Conservation (phyloP, 2,888 invertebrate genomes). For the Digitonthophagus gazella region DNA sequence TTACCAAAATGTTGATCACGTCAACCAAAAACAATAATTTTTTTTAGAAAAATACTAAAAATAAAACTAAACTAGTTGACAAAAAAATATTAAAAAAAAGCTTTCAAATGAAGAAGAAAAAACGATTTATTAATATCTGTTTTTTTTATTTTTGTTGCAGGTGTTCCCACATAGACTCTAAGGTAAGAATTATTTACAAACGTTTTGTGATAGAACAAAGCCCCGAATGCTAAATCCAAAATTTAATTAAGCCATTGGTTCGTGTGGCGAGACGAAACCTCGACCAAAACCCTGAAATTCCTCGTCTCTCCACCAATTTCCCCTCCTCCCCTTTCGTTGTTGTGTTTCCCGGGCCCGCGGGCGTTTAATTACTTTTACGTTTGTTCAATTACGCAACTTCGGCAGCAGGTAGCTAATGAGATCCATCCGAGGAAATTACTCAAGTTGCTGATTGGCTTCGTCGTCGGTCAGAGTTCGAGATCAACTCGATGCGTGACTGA, state of each 20-base stretch:
- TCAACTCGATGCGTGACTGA: neutral
- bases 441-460: neutral
- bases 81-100: too few species aligned
- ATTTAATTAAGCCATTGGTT: slow-evolving; percentile 1
- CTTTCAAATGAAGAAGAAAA: too few species aligned
- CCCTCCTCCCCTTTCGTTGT: neutral
- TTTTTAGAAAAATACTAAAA: too few species aligned
- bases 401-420: neutral
- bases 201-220: too few species aligned
- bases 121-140: too few species aligned
- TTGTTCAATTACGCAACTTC: slow-evolving; percentile 8
- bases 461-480: neutral
- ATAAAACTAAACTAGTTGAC: too few species aligned
- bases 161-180: too few species aligned
- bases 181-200: too few species aligned
- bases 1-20: too few species aligned
- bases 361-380: slow-evolving; percentile 15
- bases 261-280: neutral
- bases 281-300: too few species aligned
- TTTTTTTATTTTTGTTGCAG: too few species aligned
- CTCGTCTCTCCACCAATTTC: neutral
- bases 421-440: neutral
- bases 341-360: neutral
- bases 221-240: neutral
- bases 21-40: too few species aligned